Conservation (phyloP, 2,888 invertebrate species). For the Eupsilia transversa region DNA sequence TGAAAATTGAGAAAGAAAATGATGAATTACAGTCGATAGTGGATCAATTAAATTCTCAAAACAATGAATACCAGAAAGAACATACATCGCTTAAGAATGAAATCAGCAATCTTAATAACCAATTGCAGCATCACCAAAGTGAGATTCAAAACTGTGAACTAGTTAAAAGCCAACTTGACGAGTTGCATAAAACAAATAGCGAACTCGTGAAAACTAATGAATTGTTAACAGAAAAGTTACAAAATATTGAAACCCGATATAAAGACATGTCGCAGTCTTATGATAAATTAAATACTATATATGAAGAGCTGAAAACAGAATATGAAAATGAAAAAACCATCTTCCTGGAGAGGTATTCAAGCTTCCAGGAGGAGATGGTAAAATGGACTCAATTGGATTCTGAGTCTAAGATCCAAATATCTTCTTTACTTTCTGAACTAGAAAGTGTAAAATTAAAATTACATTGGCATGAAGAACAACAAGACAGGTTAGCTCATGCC, state of each 20-base stretch:
- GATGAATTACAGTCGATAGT: constrained; percentile 83
- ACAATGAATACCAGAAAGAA: constrained; percentile 76
- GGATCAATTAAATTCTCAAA: constrained; percentile 80
- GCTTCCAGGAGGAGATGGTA: constrained; percentile 71
- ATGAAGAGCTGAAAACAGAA: constrained; percentile 73
- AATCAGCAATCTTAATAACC: constrained; percentile 78
- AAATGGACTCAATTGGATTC: constrained; percentile 68
- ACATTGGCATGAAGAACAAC: constrained; percentile 69
- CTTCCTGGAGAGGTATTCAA: constrained; percentile 65
- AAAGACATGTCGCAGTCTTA: constrained; percentile 70
- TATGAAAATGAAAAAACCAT: constrained; percentile 67
- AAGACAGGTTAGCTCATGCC: constrained; percentile 67
- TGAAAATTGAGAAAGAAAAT: constrained; percentile 87
- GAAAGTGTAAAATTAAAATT: constrained; percentile 69
- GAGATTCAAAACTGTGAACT: constrained; percentile 72
- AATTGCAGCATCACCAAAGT: constrained; percentile 70
- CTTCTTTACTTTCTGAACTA: constrained; percentile 72
- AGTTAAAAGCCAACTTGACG: constrained; percentile 74
- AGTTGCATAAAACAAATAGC: constrained; percentile 70
- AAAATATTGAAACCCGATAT: constrained; percentile 68
- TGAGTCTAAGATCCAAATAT: constrained; percentile 70
- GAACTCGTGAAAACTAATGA: constrained; percentile 69
- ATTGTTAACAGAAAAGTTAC: constrained; percentile 67
- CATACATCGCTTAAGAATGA: constrained; percentile 76
- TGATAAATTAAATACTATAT: constrained; percentile 69